phyloP scores from a whole-genome alignment of 2,797 vertebrate genomes.

The Chloroceryle amazona region DNA sequence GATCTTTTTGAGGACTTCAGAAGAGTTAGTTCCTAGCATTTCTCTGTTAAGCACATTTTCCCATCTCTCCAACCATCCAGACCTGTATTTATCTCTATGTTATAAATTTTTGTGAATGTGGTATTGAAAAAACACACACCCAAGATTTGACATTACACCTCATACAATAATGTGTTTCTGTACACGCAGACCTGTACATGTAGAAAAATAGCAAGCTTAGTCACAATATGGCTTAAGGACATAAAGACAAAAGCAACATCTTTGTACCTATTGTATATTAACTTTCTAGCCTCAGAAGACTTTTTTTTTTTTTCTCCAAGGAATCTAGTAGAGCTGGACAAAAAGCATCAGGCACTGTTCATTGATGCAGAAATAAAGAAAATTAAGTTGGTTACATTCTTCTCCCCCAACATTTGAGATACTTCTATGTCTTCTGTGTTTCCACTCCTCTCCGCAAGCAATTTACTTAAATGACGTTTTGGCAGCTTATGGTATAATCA shows the following conservation, averaged over 20 bases:
- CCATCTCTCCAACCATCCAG: not conserved
- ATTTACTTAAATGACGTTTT: not conserved
- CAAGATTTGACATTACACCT: not conserved
- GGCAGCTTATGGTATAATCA: constrained; percentile 11
- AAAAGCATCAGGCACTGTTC: not conserved
- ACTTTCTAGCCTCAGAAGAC: not conserved
- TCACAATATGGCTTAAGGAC: not conserved
- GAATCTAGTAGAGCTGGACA: not conserved
- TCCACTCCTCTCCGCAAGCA: not conserved
- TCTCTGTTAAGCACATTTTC: not conserved
- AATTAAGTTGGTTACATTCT: not conserved
- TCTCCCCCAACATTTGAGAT: not conserved
- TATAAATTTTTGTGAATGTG: not conserved
- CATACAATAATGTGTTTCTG: not conserved
- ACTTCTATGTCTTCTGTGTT: not conserved
- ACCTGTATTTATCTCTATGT: not conserved
- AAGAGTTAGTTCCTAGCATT: not conserved
- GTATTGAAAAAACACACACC: not conserved
- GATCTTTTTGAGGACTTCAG: not conserved
- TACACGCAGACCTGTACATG: not conserved
- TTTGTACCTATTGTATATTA: not conserved
- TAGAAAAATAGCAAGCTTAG: not conserved
- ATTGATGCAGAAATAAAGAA: not conserved
- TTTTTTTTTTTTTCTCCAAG: not conserved
- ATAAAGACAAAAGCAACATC: accelerated